These are phyloP conservation scores for Semicossyphus pulcher DNA, from an alignment of 2,113 vertebrate genomes.

Conservation along the genomic window DNA sequence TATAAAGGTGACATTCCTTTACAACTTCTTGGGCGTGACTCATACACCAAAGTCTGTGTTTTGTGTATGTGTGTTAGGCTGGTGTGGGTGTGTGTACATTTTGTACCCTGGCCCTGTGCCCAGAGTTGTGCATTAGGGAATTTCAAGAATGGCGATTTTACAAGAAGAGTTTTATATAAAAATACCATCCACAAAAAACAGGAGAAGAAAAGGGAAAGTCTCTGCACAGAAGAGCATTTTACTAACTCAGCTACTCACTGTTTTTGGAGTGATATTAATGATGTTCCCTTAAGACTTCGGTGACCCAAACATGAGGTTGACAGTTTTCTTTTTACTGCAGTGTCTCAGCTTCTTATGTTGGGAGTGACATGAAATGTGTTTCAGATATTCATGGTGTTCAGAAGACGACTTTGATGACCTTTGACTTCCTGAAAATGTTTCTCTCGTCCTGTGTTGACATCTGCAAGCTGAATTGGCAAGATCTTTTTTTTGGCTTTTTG, in stretches of 20 bases:
- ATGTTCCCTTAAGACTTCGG: no score
- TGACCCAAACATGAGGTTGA: no score
- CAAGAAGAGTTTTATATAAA: constrained; percentile 31
- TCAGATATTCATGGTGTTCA: no score
- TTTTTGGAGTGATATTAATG: not conserved
- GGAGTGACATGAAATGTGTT: no score
- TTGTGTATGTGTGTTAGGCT: not conserved
- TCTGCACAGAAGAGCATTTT: constrained; percentile 3
- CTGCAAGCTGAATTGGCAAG: no score
- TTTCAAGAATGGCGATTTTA: constrained; percentile 54
- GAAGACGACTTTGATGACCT: no score
- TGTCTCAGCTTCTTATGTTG: no score
- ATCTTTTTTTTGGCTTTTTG: no score
- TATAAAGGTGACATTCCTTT: not conserved
- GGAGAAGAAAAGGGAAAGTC: not conserved
- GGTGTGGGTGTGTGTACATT: constrained; percentile 32
- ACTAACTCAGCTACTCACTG: not conserved
- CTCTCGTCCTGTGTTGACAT: no score
- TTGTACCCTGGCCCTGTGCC: constrained; percentile 28
- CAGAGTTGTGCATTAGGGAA: constrained; percentile 31
- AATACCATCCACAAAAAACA: constrained; percentile 34
- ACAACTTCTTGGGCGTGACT: not conserved
- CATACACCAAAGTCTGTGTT: not conserved
- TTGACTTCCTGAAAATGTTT: no score
- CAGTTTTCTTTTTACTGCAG: no score